phyloP scores from a whole-genome alignment of 2,113 vertebrate species.

The Pomatostomus ruficeps region DNA sequence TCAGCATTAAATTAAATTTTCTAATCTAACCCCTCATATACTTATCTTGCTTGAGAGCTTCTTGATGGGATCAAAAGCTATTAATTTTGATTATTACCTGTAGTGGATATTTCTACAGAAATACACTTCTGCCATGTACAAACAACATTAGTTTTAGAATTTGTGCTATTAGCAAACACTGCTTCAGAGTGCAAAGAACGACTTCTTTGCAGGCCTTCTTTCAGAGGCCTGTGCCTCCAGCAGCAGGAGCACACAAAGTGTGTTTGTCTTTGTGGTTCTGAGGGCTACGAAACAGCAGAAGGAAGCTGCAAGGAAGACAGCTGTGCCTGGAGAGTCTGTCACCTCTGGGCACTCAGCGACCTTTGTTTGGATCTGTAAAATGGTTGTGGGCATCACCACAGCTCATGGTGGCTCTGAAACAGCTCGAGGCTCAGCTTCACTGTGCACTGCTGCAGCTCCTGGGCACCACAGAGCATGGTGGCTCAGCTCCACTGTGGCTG shows the following conservation, averaged over 20 bases:
- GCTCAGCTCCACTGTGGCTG: not conserved
- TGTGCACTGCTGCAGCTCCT: not conserved
- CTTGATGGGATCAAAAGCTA: not conserved
- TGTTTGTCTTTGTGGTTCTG: not conserved
- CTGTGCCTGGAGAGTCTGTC: not conserved
- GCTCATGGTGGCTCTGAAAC: not conserved
- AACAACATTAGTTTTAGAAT: not conserved
- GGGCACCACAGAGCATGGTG: accelerated
- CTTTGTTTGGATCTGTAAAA: not conserved
- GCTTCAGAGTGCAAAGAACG: not conserved
- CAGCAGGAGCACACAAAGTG: not conserved
- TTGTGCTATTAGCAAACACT: not conserved
- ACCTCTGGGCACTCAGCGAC: not conserved
- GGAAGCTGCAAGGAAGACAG: not conserved
- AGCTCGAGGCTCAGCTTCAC: not conserved
- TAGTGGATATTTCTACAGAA: not conserved
- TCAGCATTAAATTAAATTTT: not conserved
- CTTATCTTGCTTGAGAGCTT: not conserved
- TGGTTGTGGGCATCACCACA: not conserved
- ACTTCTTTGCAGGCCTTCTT: not conserved
- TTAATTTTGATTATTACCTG: not conserved
- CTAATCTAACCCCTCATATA: not conserved
- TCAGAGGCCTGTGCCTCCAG: not conserved
- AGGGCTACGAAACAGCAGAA: not conserved
- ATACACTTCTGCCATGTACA: not conserved